Evolutionary conservation across 2,113 vertebrate species (phyloP), one percentile per base, ranked within the genome.

Genomic region (Nothocercus nigrocapillus): DNA sequence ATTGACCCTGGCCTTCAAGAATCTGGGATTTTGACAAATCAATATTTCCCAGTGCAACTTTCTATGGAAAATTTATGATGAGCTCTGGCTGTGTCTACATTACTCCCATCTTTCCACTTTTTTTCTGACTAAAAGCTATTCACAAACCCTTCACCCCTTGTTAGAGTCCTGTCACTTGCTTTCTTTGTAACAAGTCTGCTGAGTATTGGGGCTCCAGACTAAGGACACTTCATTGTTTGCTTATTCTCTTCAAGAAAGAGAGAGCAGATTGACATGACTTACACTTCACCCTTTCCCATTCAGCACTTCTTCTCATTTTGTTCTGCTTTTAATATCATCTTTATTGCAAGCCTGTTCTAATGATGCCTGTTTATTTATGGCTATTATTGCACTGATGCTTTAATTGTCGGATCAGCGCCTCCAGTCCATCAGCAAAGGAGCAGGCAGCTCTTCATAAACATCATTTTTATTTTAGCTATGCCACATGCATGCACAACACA

Each of bases 381-480:
- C 90, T 94, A 80, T 95, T 94, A 93, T 95, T 32, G 88, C 88
- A 88, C 74, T 2, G 89, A 96, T 92, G 91, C 68, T 95, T 97
- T 97, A 97, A 97, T 97, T 97, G 97, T 94, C 32, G 20, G 85
- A 93, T 90, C 94, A 95, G 94, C 11, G 74, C 97, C 89, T 95
- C 85, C 88, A 94, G 96, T 91, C 95, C 95, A 91, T 97, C 95
- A 92, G 86, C 91, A 84, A 64, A 94, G 89, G 85, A 94, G 70
- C 74, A 67, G 62, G 85, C 73, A 82, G 93, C 75, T 89, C 69
- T 95, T 76, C 49, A 56, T 91, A 91, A 93, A 90, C 73, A 78
- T 76, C 49, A 84, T 90, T 92, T 90, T 92, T 53, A 81, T 85
- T 91, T 82, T 82, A 70, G 89, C 78, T 94, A 21, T 89, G 72